These are phyloP conservation scores for Stichodactyla helianthus DNA, from an alignment of 64 coral and sea anemone species.

Conservation along the genomic window DNA sequence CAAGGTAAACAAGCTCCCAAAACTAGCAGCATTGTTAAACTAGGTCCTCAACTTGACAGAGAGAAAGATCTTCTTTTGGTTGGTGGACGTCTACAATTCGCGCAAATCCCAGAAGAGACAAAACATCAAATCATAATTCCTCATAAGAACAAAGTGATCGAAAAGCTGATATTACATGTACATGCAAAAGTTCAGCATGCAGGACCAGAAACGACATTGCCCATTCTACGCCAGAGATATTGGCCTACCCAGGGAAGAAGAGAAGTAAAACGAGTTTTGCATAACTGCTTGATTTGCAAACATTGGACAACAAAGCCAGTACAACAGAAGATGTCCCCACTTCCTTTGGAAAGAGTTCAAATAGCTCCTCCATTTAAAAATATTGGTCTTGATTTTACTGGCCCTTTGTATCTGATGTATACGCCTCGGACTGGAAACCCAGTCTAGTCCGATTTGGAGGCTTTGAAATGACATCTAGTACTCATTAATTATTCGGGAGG, in stretches of 20 bases:
- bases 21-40: constrained; percentile 6
- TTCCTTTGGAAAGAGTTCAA: constrained; percentile 22
- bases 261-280: constrained; percentile 21
- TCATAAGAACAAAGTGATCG: not conserved
- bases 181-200: constrained; percentile 27
- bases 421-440: no score
- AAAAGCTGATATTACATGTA: constrained; percentile 10
- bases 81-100: constrained; percentile 24
- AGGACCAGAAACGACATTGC: constrained; percentile 30
- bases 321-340: constrained; percentile 20
- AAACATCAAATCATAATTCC: constrained; percentile 22
- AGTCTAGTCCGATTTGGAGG: no score
- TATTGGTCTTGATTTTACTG: constrained; percentile 55
- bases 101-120: not conserved
- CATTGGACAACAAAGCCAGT: not conserved
- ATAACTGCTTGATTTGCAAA: constrained; percentile 20
- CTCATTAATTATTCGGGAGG: no score
- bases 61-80: not conserved
- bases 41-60: constrained; percentile 17
- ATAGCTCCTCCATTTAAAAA: constrained; percentile 22
- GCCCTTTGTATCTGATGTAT: constrained; percentile 10
- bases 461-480: no score
- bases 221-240: constrained; percentile 1
- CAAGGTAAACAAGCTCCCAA: not conserved
- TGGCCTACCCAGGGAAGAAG: constrained; percentile 18